These are phyloP conservation scores for Gadus macrocephalus DNA, from an alignment of 2,113 vertebrate genomes.

Conservation along the genomic window DNA sequence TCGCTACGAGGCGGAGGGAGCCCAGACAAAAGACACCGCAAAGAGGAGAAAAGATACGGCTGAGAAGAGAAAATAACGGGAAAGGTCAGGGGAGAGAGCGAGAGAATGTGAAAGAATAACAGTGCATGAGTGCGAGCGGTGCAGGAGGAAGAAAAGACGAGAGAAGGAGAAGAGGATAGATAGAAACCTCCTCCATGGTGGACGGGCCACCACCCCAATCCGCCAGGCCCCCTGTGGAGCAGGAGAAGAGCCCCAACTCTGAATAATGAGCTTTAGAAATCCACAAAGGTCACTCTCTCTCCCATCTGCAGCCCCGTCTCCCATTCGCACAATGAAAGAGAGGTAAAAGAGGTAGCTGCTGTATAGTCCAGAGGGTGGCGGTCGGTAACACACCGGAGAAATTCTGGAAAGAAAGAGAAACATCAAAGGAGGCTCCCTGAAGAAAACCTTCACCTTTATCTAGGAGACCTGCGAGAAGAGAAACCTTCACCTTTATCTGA, in stretches of 20 bases:
- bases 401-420: conserved; percentile 29
- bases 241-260: conserved; percentile 50
- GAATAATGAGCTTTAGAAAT: conserved; percentile 72
- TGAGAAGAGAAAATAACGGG: conserved; percentile 12
- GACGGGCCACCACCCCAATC: conserved; percentile 24
- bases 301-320: conserved; percentile 41
- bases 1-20: background rate
- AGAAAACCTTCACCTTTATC: conserved; percentile 60
- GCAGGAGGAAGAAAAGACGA: background rate
- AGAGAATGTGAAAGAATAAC: conserved; percentile 26
- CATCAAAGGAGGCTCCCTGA: conserved; percentile 27
- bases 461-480: conserved; percentile 44
- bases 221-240: conserved; percentile 48
- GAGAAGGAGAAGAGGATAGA: conserved; percentile 4
- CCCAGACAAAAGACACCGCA: background rate
- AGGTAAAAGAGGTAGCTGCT: conserved; percentile 41
- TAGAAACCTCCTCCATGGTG: background rate
- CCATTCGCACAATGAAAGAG: conserved; percentile 49
- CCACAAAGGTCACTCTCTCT: conserved; percentile 65
- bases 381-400: background rate
- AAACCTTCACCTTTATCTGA: conserved; percentile 62
- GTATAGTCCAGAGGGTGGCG: too few relatives aligned
- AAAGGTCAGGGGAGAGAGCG: background rate
- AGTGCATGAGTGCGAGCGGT: conserved; percentile 1
- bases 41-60: conserved; percentile 7